phyloP scores from a whole-genome alignment of 1,140 invertebrate species.

The Akabosia matsudoensis region DNA sequence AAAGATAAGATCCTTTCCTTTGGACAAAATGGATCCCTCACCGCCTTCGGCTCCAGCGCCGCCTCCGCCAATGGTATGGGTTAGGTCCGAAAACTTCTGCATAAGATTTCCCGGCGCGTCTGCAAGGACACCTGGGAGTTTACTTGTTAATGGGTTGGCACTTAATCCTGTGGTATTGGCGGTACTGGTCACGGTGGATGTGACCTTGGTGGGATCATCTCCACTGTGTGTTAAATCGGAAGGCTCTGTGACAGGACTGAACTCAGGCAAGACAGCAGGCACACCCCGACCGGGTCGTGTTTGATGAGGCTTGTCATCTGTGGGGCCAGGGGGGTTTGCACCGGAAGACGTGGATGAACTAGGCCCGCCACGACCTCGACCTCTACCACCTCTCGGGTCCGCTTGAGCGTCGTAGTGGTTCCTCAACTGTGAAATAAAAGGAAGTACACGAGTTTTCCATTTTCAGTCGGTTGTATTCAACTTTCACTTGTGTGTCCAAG shows the following conservation, averaged over 20 bases:
- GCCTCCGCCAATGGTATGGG: constrained; percentile 57
- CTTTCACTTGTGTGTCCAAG: not conserved
- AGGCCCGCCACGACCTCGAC: constrained; percentile 48
- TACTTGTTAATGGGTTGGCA: constrained; percentile 44
- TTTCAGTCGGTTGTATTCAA: not conserved
- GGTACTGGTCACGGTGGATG: constrained; percentile 5
- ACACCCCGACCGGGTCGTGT: constrained; percentile 48
- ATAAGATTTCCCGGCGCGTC: constrained; percentile 64
- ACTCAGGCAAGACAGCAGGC: constrained; percentile 50
- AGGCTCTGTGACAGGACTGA: constrained; percentile 47
- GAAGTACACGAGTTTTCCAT: not conserved
- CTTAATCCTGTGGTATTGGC: constrained; percentile 36
- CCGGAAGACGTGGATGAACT: constrained; percentile 11
- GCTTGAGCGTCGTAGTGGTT: constrained; percentile 46
- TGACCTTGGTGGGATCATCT: constrained; percentile 20
- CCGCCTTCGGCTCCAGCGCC: constrained; percentile 53
- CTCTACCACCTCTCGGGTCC: constrained; percentile 60
- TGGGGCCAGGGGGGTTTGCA: constrained; percentile 11
- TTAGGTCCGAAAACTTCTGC: constrained; percentile 76
- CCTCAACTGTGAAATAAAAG: constrained; percentile 41
- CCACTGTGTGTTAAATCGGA: constrained; percentile 28
- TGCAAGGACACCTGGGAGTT: constrained; percentile 44
- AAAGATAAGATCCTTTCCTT: constrained; percentile 85
- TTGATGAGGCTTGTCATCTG: constrained; percentile 12
- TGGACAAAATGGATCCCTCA: constrained; percentile 59